A percentile compares a stretch with the other conserved stretches of the same genome.
Evolutionary conservation across 2,113 vertebrate species (phyloP).

Genomic region (Oreocharis arfaki): DNA sequence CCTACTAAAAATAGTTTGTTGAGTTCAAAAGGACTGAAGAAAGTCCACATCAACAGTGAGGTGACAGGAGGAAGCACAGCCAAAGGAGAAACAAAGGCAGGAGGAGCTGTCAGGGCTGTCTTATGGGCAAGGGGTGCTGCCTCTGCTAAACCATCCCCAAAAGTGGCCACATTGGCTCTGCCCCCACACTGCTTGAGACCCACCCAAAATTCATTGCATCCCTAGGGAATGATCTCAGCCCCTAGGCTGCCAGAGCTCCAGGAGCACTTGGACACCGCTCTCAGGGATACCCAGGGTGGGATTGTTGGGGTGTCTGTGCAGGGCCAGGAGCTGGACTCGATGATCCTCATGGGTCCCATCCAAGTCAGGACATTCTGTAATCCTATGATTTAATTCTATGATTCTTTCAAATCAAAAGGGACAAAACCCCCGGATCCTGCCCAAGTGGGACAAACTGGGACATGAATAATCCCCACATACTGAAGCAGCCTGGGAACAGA

Average conservation of each 20-base stretch:
- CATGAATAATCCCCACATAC: not conserved
- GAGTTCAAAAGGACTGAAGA: not conserved
- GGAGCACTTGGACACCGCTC: rapidly evolving
- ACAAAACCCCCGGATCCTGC: not conserved
- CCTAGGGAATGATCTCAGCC: not conserved
- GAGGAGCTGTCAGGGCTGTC: not conserved
- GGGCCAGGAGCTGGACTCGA: not conserved
- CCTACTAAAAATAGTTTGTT: not conserved
- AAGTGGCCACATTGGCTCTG: not conserved
- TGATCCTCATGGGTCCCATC: not conserved
- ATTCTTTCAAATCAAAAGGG: not conserved
- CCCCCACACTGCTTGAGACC: not conserved
- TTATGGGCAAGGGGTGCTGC: rapidly evolving
- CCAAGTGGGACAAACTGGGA: not conserved
- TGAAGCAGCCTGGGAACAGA: not conserved
- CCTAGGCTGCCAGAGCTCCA: not conserved
- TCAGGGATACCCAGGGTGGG: not conserved
- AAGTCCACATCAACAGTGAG: not conserved
- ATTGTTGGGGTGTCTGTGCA: not conserved
- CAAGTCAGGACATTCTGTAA: not conserved
- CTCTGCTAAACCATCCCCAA: rapidly evolving
- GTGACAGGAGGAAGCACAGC: not conserved
- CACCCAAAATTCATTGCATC: not conserved
- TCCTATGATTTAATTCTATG: not conserved
- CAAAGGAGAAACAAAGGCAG: not conserved